A percentile compares a stretch with the other conserved stretches of the same genome.
phyloP scores from a whole-genome alignment of 2,113 vertebrate species.

The Paramisgurnus dabryanus region DNA sequence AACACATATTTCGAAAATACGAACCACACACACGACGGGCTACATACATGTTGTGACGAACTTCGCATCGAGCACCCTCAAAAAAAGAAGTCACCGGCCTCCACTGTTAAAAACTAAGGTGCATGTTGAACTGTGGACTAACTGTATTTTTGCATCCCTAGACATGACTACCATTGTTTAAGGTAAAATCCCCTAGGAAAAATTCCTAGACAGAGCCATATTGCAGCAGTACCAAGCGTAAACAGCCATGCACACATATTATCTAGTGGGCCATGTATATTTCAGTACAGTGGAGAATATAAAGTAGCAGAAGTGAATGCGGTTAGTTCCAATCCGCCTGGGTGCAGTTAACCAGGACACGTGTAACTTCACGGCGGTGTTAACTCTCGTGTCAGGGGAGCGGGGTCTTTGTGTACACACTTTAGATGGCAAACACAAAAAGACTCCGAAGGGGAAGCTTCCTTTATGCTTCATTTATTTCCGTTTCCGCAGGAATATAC shows the following conservation, averaged over 20 bases:
- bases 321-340: slow-evolving; percentile 57
- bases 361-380: slow-evolving; percentile 30
- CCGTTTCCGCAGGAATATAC: slow-evolving; percentile 70
- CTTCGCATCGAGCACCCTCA: too few relatives aligned
- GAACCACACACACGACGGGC: too few relatives aligned
- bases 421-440: slow-evolving; percentile 47
- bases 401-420: slow-evolving; percentile 48
- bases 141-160: too few relatives aligned
- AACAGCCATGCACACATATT: background rate
- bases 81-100: too few relatives aligned
- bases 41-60: too few relatives aligned
- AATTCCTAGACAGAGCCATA: background rate
- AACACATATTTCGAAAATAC: too few relatives aligned
- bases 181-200: background rate
- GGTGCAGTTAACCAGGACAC: slow-evolving; percentile 57
- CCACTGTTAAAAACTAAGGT: too few relatives aligned
- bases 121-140: too few relatives aligned
- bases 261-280: slow-evolving; percentile 43
- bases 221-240: background rate
- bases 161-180: background rate
- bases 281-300: slow-evolving; percentile 45
- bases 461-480: slow-evolving; percentile 65
- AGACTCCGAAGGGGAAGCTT: slow-evolving; percentile 58
- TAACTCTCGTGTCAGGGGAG: slow-evolving; percentile 47
- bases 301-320: slow-evolving; percentile 44